Evolutionary conservation across 2,113 vertebrate genomes (phyloP).

Genomic region (Stegostoma tigrinum): DNA sequence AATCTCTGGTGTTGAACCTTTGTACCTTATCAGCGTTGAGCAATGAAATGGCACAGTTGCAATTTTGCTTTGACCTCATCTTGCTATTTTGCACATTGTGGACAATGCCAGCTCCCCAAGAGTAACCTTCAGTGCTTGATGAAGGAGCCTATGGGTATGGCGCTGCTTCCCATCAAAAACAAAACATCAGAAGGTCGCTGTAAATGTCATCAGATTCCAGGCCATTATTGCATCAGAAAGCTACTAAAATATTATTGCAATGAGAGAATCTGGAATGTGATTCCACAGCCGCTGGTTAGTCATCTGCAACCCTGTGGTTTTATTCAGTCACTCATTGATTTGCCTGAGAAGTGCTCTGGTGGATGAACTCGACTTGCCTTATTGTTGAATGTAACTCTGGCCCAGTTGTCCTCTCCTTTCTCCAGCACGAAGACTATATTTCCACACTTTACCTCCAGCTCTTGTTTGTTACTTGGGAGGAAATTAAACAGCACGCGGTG

Average conservation of each 20-base stretch:
- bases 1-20: neutral
- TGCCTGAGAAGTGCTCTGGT: neutral
- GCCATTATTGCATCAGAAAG: neutral
- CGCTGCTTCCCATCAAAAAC: neutral
- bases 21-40: neutral
- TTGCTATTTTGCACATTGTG: neutral
- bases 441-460: slow-evolving; percentile 81
- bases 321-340: neutral
- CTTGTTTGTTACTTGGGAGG: slow-evolving; percentile 72
- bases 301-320: neutral
- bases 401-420: slow-evolving; percentile 87
- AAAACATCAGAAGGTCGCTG: neutral
- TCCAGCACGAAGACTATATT: slow-evolving; percentile 91
- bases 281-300: neutral
- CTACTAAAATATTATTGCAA: neutral
- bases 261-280: neutral
- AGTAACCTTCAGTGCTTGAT: no score
- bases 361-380: slow-evolving; percentile 58
- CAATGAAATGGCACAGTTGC: neutral
- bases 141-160: neutral
- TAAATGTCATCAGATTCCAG: neutral
- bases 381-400: slow-evolving; percentile 84
- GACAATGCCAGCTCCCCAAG: neutral
- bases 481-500: slow-evolving; percentile 84
- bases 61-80: neutral